A percentile compares a stretch with the other conserved stretches of the same genome.
phyloP scores from a whole-genome alignment of 1,140 invertebrate species.

The Hydropsyche tenuis region DNA sequence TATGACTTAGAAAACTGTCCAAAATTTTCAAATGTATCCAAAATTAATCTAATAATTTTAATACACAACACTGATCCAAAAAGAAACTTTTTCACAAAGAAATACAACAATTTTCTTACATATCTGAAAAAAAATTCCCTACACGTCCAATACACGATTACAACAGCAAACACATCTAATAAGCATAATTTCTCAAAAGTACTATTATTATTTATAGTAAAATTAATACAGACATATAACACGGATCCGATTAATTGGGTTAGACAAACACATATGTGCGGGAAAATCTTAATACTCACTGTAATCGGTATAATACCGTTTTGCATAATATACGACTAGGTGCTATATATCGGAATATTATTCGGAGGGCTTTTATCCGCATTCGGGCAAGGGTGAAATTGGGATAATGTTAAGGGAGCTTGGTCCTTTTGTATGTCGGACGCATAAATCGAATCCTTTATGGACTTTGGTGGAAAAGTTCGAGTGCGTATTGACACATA shows the following conservation, averaged over 20 bases:
- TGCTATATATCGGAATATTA: no score
- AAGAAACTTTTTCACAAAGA: neutral
- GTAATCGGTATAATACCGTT: conserved; percentile 7
- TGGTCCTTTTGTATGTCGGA: neutral
- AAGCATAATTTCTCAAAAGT: no score
- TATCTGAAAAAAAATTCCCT: no score
- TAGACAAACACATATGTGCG: neutral
- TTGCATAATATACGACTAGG: conserved; percentile 3
- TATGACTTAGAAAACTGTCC: no score
- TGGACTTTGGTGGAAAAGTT: neutral
- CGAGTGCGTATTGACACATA: neutral
- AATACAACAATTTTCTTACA: no score
- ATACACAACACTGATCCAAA: neutral
- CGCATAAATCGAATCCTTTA: neutral
- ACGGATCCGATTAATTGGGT: conserved; percentile 2
- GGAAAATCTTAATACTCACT: neutral
- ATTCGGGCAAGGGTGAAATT: conserved; percentile 13
- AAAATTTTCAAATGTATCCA: neutral
- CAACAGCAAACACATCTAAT: no score
- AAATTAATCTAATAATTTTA: conserved; percentile 8
- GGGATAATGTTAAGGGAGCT: neutral
- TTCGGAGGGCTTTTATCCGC: conserved; percentile 2
- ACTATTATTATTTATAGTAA: no score
- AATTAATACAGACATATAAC: no score
- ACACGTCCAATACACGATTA: no score